Evolutionary conservation across 2,113 vertebrate genomes (phyloP), one percentile per base, ranked within the genome.

Genomic region (Bufo gargarizans): DNA sequence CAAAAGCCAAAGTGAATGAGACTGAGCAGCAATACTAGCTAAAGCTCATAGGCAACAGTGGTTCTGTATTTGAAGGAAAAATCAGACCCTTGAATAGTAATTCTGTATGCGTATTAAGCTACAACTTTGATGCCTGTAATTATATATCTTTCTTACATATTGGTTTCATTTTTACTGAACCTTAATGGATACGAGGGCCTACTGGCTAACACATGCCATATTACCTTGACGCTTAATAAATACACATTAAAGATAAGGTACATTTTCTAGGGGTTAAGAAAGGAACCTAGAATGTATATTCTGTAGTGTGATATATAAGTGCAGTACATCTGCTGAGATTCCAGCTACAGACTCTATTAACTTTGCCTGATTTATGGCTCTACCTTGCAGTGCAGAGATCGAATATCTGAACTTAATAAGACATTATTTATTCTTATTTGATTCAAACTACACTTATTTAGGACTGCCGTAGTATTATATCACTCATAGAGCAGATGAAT

Each of bases 341-440:
- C 63, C 45, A 65, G 63, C 81, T 83, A 83, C 81, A 83, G 65
- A 83, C 61, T 69, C 61, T 83, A 83, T 83, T 69, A 83, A 49
- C 47, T 83, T 13, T 65, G 61, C 53, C 63, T 83, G 81, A 83
- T 83, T 83, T 83, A 83, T 83, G 63, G 58, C 47, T 69, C 63
- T 69, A 50, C 45, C 81, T 69, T 53, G 61, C 63, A 83, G 81
- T 69, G 47, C 61, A 53, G 67, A 83, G 81, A 83, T 83, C 61
- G 81, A 83, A 83, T 83, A 83, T 83, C 45, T 69, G 81, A 67
- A 50, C 49, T 83, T 83, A 83, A 83, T 69, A 83, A 83, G 63
- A 83, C 81, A 67, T 67, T 83, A 83, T 83, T 83, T 83, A 83
- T 83, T 83, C 81, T 69, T 83, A 83, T 83, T 83, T 83, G 17